Base-by-base conservation (phyloP, 2,113 vertebrate species). In the Lasiurus cinereus region DNA sequence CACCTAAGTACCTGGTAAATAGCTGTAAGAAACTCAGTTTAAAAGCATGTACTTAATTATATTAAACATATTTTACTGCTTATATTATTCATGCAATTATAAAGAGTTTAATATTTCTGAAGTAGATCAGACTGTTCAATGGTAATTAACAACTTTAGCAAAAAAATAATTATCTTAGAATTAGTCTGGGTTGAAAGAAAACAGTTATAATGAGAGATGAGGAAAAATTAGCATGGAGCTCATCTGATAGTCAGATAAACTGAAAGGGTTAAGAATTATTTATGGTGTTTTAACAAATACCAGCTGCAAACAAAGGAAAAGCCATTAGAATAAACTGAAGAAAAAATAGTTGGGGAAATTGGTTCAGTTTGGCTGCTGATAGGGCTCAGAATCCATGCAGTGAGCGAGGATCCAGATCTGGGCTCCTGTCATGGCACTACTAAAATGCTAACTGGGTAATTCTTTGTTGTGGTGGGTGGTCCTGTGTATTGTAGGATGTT, bases 81-180 rank as follows among this genome's bases (percentile, higher is more conserved):
- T 82, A 22, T 36, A 50, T 67, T 78, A 46, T 31, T 95, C 54
- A 86, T 36, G 19, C 10, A 74, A 83, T 86, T 72, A 85, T 76
- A 85, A 82, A 94, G 8, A 62, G 70, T 13, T 90, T n/a, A 86
- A 19, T 67, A 82, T 59, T 95, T 93, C 67, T 83, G 52, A 94
- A 93, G 74, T 6, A 78, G 16, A 83, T 70, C n/a, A 83, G 54
- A 69, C 14, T 62, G 8, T 46, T 79, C 64, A 94, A 76, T 5
- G 33, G 33, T 79, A 83, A 76, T 52, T 50, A 52, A 93, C 56
- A 62, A 93, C 56, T 93, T 29, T 29, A 94, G 66, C 27, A 94
- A 90, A 87, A 73, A 87, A 96, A 91, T 46, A 59, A 80, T 66
- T 72, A 56, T 29, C 70, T 54, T 72, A 92, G 36, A 85, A 80